phyloP scores from a whole-genome alignment of 2,797 vertebrate genomes.

The Gouania willdenowi region DNA sequence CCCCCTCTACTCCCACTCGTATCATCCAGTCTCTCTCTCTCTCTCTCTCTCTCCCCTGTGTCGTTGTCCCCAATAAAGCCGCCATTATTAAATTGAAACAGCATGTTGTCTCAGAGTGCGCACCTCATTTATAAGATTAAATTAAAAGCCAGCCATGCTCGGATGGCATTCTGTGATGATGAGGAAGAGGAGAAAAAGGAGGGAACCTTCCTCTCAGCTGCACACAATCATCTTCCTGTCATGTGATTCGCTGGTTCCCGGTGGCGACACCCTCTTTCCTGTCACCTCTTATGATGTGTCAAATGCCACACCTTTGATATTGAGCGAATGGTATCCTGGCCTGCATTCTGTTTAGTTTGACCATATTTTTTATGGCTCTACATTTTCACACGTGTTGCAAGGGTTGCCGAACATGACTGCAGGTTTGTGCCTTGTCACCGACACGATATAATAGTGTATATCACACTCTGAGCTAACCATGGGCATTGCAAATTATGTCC shows the following conservation, averaged over 20 bases:
- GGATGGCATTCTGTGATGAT: conserved; percentile 63
- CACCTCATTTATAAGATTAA: conserved; percentile 80
- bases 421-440: conserved; percentile 56
- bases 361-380: conserved; percentile 22
- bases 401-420: conserved; percentile 55
- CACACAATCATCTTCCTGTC: conserved; percentile 72
- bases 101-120: conserved; percentile 74
- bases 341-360: conserved; percentile 5
- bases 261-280: conserved; percentile 70
- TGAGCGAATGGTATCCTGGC: conserved; percentile 38
- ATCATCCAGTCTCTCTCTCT: conserved; percentile 7
- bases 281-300: conserved; percentile 73
- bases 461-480: conserved; percentile 60
- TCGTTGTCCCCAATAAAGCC: conserved; percentile 76
- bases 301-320: conserved; percentile 65
- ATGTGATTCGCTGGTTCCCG: conserved; percentile 67
- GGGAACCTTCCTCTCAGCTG: conserved; percentile 57
- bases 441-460: conserved; percentile 69
- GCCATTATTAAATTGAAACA: conserved; percentile 77
- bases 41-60: conserved; percentile 41
- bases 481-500: conserved; percentile 45
- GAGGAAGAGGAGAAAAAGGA: conserved; percentile 38
- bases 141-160: conserved; percentile 78
- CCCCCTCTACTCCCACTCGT: conserved; percentile 20
- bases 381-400: conserved; percentile 43